Conservation (phyloP, 2,797 vertebrate species). For the Poecile montanus region DNA sequence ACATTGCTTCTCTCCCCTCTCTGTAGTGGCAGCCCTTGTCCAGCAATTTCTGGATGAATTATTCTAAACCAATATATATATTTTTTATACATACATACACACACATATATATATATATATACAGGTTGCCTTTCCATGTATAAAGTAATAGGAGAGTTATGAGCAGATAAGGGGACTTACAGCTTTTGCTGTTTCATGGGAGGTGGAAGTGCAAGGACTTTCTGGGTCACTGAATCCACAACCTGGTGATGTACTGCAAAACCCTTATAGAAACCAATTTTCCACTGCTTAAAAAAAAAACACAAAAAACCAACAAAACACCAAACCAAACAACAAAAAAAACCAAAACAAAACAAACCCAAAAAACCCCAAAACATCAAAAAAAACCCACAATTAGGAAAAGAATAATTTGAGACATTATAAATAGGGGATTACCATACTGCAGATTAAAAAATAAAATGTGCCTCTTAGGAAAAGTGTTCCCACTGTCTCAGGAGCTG, state of each 20-base stretch:
- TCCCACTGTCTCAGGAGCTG: not conserved
- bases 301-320: not conserved
- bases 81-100: not conserved
- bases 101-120: accelerated
- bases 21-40: not conserved
- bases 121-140: not conserved
- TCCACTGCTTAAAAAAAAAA: not conserved
- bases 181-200: not conserved
- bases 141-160: not conserved
- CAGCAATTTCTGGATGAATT: not conserved
- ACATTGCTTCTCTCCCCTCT: not conserved
- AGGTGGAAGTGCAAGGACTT: not conserved
- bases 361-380: not conserved
- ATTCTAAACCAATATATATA: not conserved
- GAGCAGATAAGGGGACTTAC: not conserved
- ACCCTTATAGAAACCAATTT: not conserved
- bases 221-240: not conserved
- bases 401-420: not conserved
- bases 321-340: no score
- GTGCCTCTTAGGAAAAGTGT: not conserved
- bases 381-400: not conserved
- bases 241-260: not conserved
- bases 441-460: not conserved
- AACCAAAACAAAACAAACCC: not conserved
- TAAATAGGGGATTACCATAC: not conserved